Evolutionary conservation across 1,140 invertebrate genomes (phyloP).

Genomic region (Caenorhabditis brenneri): DNA sequence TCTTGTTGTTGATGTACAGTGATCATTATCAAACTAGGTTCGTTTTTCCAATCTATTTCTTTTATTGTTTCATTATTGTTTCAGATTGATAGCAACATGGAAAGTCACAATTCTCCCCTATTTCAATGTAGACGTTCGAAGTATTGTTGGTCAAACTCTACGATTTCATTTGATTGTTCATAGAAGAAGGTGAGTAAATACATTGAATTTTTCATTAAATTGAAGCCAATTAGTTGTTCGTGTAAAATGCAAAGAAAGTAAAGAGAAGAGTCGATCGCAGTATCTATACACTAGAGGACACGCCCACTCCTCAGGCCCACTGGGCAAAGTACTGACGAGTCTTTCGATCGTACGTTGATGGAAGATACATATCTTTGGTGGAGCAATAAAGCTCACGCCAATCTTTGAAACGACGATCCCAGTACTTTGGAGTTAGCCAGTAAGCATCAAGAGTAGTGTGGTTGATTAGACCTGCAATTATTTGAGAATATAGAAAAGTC

Average conservation of each 20-base stretch:
- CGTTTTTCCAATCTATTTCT: too few relatives aligned
- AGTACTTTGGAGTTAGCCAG: constrained; percentile 56
- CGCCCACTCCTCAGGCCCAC: constrained; percentile 40
- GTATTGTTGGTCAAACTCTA: constrained; percentile 3
- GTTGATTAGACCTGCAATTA: constrained; percentile 47
- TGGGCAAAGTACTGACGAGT: constrained; percentile 53
- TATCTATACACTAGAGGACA: constrained; percentile 20
- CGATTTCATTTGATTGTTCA: not conserved
- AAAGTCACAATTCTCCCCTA: constrained; percentile 4
- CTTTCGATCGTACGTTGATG: constrained; percentile 55
- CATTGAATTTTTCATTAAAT: not conserved
- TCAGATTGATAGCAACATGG: constrained; percentile 4
- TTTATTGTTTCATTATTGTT: not conserved
- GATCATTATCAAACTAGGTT: constrained; percentile 25
- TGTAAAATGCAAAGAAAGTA: not conserved
- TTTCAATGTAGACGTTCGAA: constrained; percentile 19
- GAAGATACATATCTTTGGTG: constrained; percentile 45
- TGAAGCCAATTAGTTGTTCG: not conserved
- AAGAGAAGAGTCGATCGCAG: constrained; percentile 21
- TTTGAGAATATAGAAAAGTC: not conserved
- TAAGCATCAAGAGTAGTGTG: constrained; percentile 57
- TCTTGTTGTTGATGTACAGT: not conserved
- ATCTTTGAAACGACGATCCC: constrained; percentile 58
- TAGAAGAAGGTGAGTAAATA: not conserved
- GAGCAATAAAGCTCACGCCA: constrained; percentile 53